Evolutionary conservation across 23 tunicate genomes (phyloP), one percentile per base, ranked within the genome.

Genomic region (Botrylloides violaceus): DNA sequence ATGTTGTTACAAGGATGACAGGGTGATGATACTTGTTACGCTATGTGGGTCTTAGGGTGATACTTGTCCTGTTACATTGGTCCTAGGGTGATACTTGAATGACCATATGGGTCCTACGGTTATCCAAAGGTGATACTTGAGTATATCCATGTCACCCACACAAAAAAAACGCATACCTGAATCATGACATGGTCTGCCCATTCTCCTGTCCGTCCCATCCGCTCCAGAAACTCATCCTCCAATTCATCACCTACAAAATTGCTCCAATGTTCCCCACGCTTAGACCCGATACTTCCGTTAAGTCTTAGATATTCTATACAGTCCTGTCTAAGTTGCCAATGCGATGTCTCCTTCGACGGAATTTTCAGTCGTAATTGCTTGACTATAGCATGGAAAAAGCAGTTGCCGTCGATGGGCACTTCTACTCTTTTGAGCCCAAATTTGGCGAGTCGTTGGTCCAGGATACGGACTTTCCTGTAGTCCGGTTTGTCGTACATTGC

Each of bases 311-410:
- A 73, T 4, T 30, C 66, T 26, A 79, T 72, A 62, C 77, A 66
- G 2, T 55, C 59, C 32, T 3, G 27, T 61, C 93, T 75, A 19
- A 79, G 55, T 1, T 66, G 59, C 1, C 2, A 23, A 23, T 82
- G 66, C 22, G 71, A 23, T 2, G 25, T 18, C 12, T 59, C 29
- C 47, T 58, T 56, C 7, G 79, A 76, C 1, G 57, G 61, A 28
- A 3, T 25, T 28, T 63, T 68, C 37, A 70, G 73, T 7, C 29
- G 18, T 21, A 87, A 59, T 61, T 87, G 95, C 38, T 76, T 71
- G 29, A 71, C 66, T 15, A 87, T 79, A 19, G 95, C 86, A 61
- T 62, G 72, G 74, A 66, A 87, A 60, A 87, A 80, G 70, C 82
- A 53, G 79, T 87, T 80, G 26, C 95, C 95, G 55, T 87, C 95